Base-by-base conservation (phyloP, 2,113 vertebrate species). In the Peromyscus maniculatus region DNA sequence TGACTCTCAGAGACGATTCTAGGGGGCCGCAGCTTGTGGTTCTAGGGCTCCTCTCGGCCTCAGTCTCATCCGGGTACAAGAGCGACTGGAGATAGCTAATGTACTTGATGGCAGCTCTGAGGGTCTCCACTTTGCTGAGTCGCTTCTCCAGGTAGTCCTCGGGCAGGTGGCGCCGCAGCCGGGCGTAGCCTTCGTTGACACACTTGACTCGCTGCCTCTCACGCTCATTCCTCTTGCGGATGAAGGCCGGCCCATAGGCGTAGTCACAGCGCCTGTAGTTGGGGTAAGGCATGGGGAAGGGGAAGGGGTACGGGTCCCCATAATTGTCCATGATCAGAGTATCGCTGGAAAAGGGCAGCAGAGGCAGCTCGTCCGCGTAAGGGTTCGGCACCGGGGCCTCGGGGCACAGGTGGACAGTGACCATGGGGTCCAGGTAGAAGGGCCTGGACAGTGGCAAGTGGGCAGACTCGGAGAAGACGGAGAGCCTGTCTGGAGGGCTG, bases 121-220 rank as follows among this genome's bases (percentile, higher is more conserved):
- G 99, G 0, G 99, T 99, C 96, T 99, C 99, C 87, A 99, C 99
- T 92, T 99, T 99, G 97, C 99, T 99, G 96, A 99, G 98, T 21
- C 99, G 96, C 17, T 98, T 99, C 88, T 99, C 98, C 94, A 98
- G 11, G 55, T 98, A 99, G 5, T 99, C 98, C 93, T 98, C 98
- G 0, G 99, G 99, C 5, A 99, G 98, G 83, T 99, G 99, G 59
- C 98, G 98, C 75, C 98, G 98, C 79, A 99, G 98, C 75, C 98
- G 98, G 84, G 98, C 98, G 0, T 99, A 99, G 93, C 99, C 99
- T 96, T 99, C 99, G 1, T 99, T 99, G 96, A 99, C 99, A 94
- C 99, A 98, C 57, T 98, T 99, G 2, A 99, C 99, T 5, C 99
- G 97, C 98, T 99, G 99, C 49, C 99, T 98, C 89, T 99, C 99